Percentiles rank a stretch among this genome's conserved stretches.
Conservation (phyloP, 2,888 invertebrate species). For the Apotomis turbidana region DNA sequence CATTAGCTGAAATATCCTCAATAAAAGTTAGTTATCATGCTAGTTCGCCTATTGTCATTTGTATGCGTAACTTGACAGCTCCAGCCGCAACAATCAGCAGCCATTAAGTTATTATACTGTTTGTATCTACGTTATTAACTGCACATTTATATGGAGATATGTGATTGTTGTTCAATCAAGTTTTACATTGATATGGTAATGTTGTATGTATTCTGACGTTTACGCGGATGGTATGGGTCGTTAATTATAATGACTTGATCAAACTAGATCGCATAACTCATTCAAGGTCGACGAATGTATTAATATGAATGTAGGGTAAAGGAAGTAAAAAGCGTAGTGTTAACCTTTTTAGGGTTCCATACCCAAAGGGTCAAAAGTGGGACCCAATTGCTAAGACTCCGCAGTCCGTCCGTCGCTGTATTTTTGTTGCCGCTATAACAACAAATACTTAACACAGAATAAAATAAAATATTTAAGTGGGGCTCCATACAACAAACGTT, state of each 20-base stretch:
- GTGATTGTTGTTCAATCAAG: slow-evolving; percentile 8
- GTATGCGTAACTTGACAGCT: slow-evolving; percentile 31
- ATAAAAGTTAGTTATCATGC: not conserved
- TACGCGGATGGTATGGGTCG: not conserved
- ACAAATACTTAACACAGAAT: too few relatives aligned
- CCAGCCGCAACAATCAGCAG: slow-evolving; percentile 14
- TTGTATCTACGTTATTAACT: slow-evolving; percentile 5
- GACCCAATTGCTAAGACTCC: too few relatives aligned
- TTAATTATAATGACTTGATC: slow-evolving; percentile 5
- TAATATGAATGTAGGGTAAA: too few relatives aligned
- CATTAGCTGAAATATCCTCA: not conserved
- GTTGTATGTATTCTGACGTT: slow-evolving; percentile 1
- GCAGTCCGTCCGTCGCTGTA: too few relatives aligned
- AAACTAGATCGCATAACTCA: not conserved
- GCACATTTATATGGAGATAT: slow-evolving; percentile 13
- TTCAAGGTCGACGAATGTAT: not conserved
- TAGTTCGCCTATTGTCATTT: slow-evolving; percentile 6
- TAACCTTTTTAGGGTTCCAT: too few relatives aligned
- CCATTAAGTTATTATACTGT: slow-evolving; percentile 10
- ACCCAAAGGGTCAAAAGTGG: too few relatives aligned
- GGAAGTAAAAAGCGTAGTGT: too few relatives aligned
- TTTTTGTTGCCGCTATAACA: too few relatives aligned
- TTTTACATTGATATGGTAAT: slow-evolving; percentile 19
- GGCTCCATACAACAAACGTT: too few relatives aligned
- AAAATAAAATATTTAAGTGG: too few relatives aligned